phyloP scores from a whole-genome alignment of 2,888 invertebrate species.

The Tortricodes alternella region DNA sequence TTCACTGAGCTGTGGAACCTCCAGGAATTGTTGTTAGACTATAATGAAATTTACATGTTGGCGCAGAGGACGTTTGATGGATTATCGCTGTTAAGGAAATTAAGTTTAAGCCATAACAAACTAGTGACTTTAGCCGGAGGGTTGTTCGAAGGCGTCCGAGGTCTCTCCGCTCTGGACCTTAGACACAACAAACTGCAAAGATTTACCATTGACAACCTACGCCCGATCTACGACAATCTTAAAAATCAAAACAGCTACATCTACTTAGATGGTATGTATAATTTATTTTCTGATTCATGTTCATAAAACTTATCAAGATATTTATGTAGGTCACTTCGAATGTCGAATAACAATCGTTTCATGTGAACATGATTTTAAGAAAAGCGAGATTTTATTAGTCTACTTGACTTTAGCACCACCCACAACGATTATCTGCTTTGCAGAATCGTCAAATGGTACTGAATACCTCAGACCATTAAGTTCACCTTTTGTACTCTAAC shows the following conservation, averaged over 20 bases:
- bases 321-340: no score
- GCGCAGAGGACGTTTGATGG: constrained; percentile 90
- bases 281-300: neutral
- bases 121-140: constrained; percentile 87
- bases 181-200: constrained; percentile 89
- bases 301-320: neutral
- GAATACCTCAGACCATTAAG: no score
- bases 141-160: constrained; percentile 87
- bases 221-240: constrained; percentile 89
- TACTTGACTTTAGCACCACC: no score
- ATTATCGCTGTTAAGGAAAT: constrained; percentile 86
- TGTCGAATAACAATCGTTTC: no score
- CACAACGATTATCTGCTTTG: no score
- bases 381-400: no score
- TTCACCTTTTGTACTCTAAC: no score
- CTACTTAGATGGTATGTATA: constrained; percentile 87
- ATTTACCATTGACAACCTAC: constrained; percentile 87
- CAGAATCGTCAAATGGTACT: no score
- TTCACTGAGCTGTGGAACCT: constrained; percentile 90
- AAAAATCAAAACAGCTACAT: constrained; percentile 88
- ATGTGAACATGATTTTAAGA: no score
- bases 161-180: constrained; percentile 88
- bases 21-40: constrained; percentile 86
- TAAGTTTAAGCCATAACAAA: constrained; percentile 89
- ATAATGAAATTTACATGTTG: constrained; percentile 87